Evolutionary conservation across 2,888 invertebrate genomes (phyloP), one percentile per base, ranked within the genome.

Genomic region (Tetrapedia diversipes): DNA sequence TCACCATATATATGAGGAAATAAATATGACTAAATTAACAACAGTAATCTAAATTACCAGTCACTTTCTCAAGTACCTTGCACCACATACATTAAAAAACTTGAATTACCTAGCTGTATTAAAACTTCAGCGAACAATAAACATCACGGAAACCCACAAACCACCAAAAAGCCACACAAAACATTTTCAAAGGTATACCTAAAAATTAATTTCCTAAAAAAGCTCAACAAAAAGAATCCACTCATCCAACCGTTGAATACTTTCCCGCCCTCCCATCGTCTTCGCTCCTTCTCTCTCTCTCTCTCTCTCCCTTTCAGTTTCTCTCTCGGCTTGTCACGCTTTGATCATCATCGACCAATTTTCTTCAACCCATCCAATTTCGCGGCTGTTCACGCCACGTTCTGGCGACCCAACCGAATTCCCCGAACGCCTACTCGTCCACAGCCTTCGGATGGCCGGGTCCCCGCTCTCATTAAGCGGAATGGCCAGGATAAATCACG

Each of bases 401-500:
- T n/a, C n/a, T 27, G 49, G 37, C 10, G 49, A 34, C 8, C 22
- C 11, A 32, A 53, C 24, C n/a, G 22, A 70, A 74, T 59, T 64
- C 65, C 63, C 49, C 22, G 22, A 27, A 49, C 66, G 56, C 43
- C 72, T 24, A 66, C 75, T 22, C 71, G 11, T 22, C 41, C 11
- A 37, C 37, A 1, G 27, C 24, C 49, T 14, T 29, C 16, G 8
- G 14, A n/a, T 56, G 63, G 22, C 10, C n/a, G n/a, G n/a, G n/a
- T 45, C 10, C 29, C 24, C 7, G 22, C 59, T 72, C 65, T 75
- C 73, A 60, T 75, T 75, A 60, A 65, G 54, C 29, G 41, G 34
- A 56, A 43, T 41, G 53, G 47, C 60, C 34, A 34, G n/a, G 60
- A 72, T 49, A 54, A 65, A 65, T 73, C 75, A 65, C 54, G 41